A percentile compares a stretch with the other conserved stretches of the same genome.
These are phyloP conservation scores for Erebia aethiops DNA, from an alignment of 2,888 invertebrate genomes.

Conservation along the genomic window DNA sequence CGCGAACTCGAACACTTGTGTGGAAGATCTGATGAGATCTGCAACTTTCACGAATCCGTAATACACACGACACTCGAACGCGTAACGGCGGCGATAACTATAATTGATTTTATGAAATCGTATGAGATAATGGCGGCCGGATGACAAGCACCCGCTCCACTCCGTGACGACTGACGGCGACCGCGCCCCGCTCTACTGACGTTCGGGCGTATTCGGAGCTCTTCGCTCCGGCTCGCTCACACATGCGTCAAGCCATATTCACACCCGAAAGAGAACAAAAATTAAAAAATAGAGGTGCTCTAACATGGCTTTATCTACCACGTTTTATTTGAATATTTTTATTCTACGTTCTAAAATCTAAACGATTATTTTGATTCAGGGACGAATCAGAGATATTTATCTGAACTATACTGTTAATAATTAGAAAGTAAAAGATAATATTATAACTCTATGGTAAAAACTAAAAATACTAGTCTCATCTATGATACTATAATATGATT, in stretches of 20 bases:
- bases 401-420: too few species aligned
- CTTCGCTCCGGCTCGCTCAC: constrained; percentile 78
- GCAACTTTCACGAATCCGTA: constrained; percentile 53
- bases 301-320: not conserved
- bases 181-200: constrained; percentile 84
- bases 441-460: too few species aligned
- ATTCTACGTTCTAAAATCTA: too few species aligned
- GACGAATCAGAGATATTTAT: too few species aligned
- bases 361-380: too few species aligned
- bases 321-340: too few species aligned
- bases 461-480: too few species aligned
- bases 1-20: constrained; percentile 41
- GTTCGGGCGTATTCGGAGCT: constrained; percentile 76
- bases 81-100: constrained; percentile 69
- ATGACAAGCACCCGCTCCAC: constrained; percentile 83
- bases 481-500: too few species aligned
- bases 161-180: constrained; percentile 85
- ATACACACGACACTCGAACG: constrained; percentile 63
- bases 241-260: constrained; percentile 73
- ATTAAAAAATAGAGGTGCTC: constrained; percentile 35
- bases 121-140: constrained; percentile 85
- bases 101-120: constrained; percentile 80
- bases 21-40: constrained; percentile 49
- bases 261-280: constrained; percentile 66
- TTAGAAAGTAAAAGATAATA: too few species aligned